Base-by-base conservation (phyloP, 2,797 vertebrate species). In the Coregonus suidteri region DNA sequence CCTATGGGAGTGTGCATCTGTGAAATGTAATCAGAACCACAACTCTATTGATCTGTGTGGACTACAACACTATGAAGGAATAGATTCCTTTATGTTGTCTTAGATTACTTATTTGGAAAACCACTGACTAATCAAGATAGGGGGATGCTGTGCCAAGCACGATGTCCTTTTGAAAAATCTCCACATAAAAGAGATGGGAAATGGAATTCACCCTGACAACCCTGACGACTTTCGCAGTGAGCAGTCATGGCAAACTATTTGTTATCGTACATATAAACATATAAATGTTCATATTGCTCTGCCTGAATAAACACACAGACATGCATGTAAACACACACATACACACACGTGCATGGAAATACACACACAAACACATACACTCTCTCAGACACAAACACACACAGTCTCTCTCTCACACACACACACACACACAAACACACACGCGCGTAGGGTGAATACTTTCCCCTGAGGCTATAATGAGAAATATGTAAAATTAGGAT, bases 401-500 rank as follows among this genome's bases (percentile, higher is more conserved):
- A 41, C 6, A 41, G 6, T 37, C 35, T 37, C 35, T 37, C 35
- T 5, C 35, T 4, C 59, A 62, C 68, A 79, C 79, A 73, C 56
- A 71, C 70, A 78, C 73, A 82, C 6, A 53, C 74, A 14, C 65
- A n/a, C 64, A 82, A 53, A 30, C 34, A 73, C 74, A 31, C 52
- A 71, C 54, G 51, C 54, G 31, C 64, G 3, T 64, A 54, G 41
- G 41, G 41, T 47, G 0, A 47, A 47, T 64, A 11, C 25, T 59
- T 89, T 88, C 87, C 87, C 84, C 18, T 1, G 59, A 77, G 83
- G 77, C 78, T 66, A 15, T 37, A 1, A 56, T 56, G 79, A 86
- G 74, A 84, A 37, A 84, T 79, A 81, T 90, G 87, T 86, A 83
- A 85, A 83, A 87, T 87, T 73, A 80, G 15, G 81, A 64, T 81